phyloP scores from a whole-genome alignment of 2,888 invertebrate species.

The Lasioglossum morio region DNA sequence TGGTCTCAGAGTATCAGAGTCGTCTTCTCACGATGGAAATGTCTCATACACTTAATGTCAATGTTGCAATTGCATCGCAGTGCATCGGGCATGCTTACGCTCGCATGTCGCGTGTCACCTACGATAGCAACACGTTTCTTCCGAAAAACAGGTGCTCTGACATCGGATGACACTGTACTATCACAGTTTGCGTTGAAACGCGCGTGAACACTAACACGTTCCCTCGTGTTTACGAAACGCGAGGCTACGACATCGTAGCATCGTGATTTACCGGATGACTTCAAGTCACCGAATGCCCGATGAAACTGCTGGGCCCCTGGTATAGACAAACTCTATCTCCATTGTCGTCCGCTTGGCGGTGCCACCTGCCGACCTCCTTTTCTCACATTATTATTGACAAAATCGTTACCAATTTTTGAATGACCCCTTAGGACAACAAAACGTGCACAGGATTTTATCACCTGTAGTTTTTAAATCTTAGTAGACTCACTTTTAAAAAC shows the following conservation, averaged over 20 bases:
- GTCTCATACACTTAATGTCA: slow-evolving; percentile 37
- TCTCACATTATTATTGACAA: slow-evolving; percentile 11
- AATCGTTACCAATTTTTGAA: not conserved
- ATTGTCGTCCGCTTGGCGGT: slow-evolving; percentile 29
- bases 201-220: slow-evolving; percentile 27
- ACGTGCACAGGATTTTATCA: too few relatives aligned
- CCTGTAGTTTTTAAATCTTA: too few relatives aligned
- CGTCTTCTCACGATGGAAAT: slow-evolving; percentile 14
- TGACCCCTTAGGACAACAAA: too few relatives aligned
- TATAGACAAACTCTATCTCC: slow-evolving; percentile 40
- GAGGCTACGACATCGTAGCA: slow-evolving; percentile 19
- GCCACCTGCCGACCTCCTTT: not conserved
- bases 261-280: slow-evolving; percentile 56
- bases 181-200: slow-evolving; percentile 46
- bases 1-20: slow-evolving; percentile 23
- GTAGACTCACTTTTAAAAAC: too few relatives aligned
- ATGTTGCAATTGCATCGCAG: slow-evolving; percentile 49
- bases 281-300: slow-evolving; percentile 63
- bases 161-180: slow-evolving; percentile 27
- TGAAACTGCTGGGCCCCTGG: slow-evolving; percentile 30
- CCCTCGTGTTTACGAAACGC: slow-evolving; percentile 42
- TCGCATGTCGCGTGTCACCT: slow-evolving; percentile 45
- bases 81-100: slow-evolving; percentile 50
- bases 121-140: slow-evolving; percentile 36
- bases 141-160: slow-evolving; percentile 12